These are phyloP conservation scores for Nomada fucata DNA, from an alignment of 2,888 invertebrate species.

Conservation along the genomic window DNA sequence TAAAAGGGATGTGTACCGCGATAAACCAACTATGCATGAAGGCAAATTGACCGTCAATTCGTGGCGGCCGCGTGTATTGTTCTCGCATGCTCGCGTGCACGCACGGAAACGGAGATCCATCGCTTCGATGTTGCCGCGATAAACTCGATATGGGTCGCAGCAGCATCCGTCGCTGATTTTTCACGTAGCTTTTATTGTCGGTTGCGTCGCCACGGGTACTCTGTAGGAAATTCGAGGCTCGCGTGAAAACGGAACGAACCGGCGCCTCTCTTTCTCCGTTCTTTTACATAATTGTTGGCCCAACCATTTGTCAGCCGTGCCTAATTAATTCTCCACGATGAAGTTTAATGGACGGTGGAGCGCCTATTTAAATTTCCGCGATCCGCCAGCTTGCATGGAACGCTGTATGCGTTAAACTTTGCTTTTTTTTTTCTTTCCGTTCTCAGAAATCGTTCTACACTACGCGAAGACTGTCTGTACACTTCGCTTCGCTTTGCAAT, in stretches of 20 bases:
- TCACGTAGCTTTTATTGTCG: background rate
- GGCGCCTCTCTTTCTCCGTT: background rate
- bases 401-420: background rate
- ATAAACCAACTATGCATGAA: conserved; percentile 1
- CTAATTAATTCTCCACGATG: conserved; percentile 20
- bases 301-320: background rate
- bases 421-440: background rate
- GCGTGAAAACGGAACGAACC: background rate
- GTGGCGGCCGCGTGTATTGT: background rate
- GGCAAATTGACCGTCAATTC: conserved; percentile 22
- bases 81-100: background rate
- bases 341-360: conserved; percentile 37
- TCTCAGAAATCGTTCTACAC: background rate
- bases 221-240: conserved; percentile 1
- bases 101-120: conserved; percentile 9
- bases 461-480: background rate
- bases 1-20: conserved; percentile 22
- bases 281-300: conserved; percentile 24
- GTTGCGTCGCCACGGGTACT: background rate
- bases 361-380: background rate
- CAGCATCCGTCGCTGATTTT: conserved; percentile 1
- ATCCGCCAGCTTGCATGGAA: conserved; percentile 4
- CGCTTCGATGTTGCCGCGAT: conserved; percentile 21
- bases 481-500: background rate
- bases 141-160: conserved; percentile 4